These are phyloP conservation scores for human (Homo sapiens) DNA, from an alignment of 2,113 vertebrate species.

Conservation along the genomic window DNA sequence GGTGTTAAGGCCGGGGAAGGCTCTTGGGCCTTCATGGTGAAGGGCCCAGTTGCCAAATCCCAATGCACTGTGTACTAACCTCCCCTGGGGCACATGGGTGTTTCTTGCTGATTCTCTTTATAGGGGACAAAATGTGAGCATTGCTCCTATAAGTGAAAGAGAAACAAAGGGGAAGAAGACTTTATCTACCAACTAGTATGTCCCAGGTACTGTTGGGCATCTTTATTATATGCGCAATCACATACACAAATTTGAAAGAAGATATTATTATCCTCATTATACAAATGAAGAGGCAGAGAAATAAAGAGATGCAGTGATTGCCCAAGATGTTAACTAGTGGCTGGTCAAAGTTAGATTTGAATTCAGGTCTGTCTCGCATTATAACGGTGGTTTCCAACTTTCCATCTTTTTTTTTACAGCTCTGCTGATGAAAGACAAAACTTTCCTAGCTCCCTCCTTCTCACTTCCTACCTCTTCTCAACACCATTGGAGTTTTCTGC, in stretches of 20 bases:
- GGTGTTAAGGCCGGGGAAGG: neutral
- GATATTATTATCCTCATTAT: neutral
- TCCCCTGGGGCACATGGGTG: neutral
- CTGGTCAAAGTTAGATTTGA: neutral
- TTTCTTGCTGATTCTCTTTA: slow-evolving; percentile 20
- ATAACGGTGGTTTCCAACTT: neutral
- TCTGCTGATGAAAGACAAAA: neutral
- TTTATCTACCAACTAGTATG: neutral
- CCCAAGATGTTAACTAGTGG: neutral
- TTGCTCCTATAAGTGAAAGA: neutral
- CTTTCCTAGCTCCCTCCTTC: neutral
- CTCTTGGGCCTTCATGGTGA: neutral
- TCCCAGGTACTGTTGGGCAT: neutral
- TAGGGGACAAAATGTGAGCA: neutral
- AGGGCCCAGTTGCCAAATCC: neutral
- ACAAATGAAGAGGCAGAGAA: neutral
- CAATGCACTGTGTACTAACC: neutral
- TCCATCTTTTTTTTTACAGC: neutral
- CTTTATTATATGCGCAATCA: neutral
- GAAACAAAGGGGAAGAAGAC: neutral
- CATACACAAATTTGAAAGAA: neutral
- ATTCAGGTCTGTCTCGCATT: neutral
- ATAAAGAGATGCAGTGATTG: neutral
- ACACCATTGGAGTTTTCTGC: neutral
- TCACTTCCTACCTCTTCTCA: neutral